A percentile compares a stretch with the other conserved stretches of the same genome.
Evolutionary conservation across 2,113 vertebrate genomes (phyloP).

Genomic region (Corynorhinus townsendii): DNA sequence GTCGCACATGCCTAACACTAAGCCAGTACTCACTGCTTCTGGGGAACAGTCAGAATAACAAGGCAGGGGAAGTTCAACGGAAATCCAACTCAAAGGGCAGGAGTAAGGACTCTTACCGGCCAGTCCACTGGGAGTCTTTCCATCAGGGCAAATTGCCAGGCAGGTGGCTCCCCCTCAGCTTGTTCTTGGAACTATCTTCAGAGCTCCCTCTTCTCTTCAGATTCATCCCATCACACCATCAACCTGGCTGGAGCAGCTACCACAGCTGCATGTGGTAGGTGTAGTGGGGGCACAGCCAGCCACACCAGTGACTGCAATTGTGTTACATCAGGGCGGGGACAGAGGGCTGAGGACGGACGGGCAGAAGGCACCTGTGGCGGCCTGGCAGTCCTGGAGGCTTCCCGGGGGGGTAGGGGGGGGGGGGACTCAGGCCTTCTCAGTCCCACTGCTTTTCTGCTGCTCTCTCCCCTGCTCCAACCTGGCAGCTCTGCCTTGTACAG

Average conservation of each 20-base stretch:
- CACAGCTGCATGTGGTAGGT: neutral
- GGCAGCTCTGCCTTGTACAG: neutral
- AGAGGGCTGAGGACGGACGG: neutral
- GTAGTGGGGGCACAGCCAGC: neutral
- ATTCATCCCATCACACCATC: neutral
- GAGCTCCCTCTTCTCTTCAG: neutral
- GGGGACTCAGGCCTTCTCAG: neutral
- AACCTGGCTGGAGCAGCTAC: neutral
- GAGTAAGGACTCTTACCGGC: neutral
- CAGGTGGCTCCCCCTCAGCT: neutral
- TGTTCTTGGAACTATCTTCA: neutral
- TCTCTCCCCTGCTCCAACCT: neutral
- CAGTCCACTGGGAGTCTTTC: neutral
- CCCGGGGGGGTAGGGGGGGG: neutral
- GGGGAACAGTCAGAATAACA: neutral
- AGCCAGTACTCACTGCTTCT: neutral
- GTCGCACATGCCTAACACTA: no score
- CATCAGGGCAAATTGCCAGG: neutral
- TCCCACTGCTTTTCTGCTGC: no score
- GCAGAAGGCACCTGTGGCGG: neutral
- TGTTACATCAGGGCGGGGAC: no score
- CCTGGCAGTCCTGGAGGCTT: neutral
- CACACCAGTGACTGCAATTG: accelerated
- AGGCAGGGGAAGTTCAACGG: neutral
- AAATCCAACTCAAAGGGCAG: neutral